These are phyloP conservation scores for Eupeodes corollae DNA, from an alignment of 1,140 invertebrate species.

Conservation along the genomic window DNA sequence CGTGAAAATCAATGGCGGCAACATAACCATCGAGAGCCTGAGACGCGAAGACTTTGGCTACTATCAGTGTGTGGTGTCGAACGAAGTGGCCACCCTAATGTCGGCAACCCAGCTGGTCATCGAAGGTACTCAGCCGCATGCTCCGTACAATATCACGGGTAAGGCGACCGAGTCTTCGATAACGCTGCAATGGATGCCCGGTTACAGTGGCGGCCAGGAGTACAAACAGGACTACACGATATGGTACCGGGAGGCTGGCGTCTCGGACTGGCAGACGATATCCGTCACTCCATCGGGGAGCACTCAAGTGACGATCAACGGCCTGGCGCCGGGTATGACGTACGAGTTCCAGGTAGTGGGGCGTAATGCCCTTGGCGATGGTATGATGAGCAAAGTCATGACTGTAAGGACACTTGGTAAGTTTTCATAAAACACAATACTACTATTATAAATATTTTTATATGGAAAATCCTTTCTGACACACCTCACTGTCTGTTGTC, in stretches of 20 bases:
- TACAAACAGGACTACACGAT: conserved; percentile 91
- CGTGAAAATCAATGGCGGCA: conserved; percentile 66
- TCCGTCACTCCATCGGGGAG: conserved; percentile 84
- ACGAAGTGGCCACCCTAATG: conserved; percentile 88
- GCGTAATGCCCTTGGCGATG: conserved; percentile 85
- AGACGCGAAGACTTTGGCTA: conserved; percentile 82
- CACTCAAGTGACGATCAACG: conserved; percentile 82
- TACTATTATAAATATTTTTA: conserved; percentile 4
- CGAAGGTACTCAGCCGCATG: conserved; percentile 91
- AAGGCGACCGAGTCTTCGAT: conserved; percentile 80
- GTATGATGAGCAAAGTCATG: conserved; percentile 87
- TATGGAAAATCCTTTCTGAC: not conserved
- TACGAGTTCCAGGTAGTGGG: conserved; percentile 96
- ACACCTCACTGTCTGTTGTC: no score
- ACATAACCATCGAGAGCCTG: conserved; percentile 82
- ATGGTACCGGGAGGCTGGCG: conserved; percentile 76
- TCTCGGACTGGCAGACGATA: conserved; percentile 80
- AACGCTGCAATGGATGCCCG: conserved; percentile 82
- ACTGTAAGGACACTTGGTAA: conserved; percentile 83
- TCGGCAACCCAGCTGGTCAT: conserved; percentile 82
- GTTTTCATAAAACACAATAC: no score
- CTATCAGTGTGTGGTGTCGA: conserved; percentile 89
- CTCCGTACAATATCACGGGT: conserved; percentile 86
- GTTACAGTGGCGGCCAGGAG: conserved; percentile 87
- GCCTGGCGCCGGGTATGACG: conserved; percentile 74